Evolutionary conservation across 2,113 vertebrate genomes (phyloP).

Genomic region (Scomber colias): DNA sequence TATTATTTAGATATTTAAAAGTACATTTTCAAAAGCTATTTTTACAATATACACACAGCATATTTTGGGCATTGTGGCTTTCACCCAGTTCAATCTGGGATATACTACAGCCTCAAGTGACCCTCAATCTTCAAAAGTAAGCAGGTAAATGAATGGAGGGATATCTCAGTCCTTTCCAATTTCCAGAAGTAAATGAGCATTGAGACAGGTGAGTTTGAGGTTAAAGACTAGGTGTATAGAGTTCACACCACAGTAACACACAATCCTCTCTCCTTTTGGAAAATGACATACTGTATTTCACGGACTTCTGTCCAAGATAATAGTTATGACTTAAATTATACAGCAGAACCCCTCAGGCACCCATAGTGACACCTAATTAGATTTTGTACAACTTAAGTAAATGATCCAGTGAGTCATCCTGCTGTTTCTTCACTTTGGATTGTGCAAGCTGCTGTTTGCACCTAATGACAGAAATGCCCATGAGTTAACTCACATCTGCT

Average conservation of each 20-base stretch:
- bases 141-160: neutral
- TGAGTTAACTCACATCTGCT: no score
- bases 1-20: neutral
- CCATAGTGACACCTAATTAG: slow-evolving; percentile 7
- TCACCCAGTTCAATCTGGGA: slow-evolving; percentile 6
- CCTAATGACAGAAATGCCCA: no score
- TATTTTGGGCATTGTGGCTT: neutral
- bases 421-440: neutral
- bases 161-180: slow-evolving; percentile 1
- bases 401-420: neutral
- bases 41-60: neutral
- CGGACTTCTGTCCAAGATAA: neutral
- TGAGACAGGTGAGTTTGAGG: neutral
- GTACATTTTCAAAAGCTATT: no score
- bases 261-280: neutral
- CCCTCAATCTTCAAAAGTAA: neutral
- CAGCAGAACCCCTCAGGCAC: neutral
- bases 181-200: neutral
- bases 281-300: neutral
- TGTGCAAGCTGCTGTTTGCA: neutral
- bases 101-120: neutral
- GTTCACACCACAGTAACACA: neutral
- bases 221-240: neutral
- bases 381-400: slow-evolving; percentile 14
- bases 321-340: slow-evolving; percentile 19